Conservation (phyloP, 2,888 invertebrate species). For the Epinotia demarniana region DNA sequence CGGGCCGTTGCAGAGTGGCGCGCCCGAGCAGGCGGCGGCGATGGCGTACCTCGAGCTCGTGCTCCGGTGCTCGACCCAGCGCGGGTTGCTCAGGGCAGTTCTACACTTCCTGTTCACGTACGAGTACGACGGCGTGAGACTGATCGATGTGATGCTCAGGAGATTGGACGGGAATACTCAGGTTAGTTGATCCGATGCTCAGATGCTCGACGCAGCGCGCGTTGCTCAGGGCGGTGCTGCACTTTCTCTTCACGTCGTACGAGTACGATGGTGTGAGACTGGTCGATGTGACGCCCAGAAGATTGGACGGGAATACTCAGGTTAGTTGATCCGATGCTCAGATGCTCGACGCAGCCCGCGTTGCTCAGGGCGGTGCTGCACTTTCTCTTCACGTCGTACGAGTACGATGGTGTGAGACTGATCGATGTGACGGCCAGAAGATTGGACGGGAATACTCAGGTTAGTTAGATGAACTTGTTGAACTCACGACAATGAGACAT, state of each 20-base stretch:
- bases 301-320: conserved; percentile 88
- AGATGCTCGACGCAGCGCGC: not conserved
- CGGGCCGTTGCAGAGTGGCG: conserved; percentile 89
- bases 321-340: conserved; percentile 29
- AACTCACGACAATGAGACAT: not conserved
- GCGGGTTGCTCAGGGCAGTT: conserved; percentile 92
- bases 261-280: conserved; percentile 94
- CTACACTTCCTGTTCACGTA: conserved; percentile 93
- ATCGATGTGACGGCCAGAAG: conserved; percentile 75
- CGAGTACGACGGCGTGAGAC: conserved; percentile 92
- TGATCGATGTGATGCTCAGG: conserved; percentile 92
- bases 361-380: conserved; percentile 82
- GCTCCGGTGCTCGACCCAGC: conserved; percentile 93
- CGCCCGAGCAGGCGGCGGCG: conserved; percentile 95
- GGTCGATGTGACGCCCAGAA: conserved; percentile 90
- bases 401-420: not conserved
- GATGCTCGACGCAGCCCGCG: not conserved
- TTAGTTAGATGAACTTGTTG: conserved; percentile 60
- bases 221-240: conserved; percentile 87
- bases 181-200: conserved; percentile 75
- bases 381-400: not conserved
- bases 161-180: conserved; percentile 90
- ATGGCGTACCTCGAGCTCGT: conserved; percentile 97
- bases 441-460: conserved; percentile 90
- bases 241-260: conserved; percentile 91